A percentile compares a stretch with the other conserved stretches of the same genome.
Evolutionary conservation across 2,113 vertebrate genomes (phyloP).

Genomic region (Xiphias gladius): DNA sequence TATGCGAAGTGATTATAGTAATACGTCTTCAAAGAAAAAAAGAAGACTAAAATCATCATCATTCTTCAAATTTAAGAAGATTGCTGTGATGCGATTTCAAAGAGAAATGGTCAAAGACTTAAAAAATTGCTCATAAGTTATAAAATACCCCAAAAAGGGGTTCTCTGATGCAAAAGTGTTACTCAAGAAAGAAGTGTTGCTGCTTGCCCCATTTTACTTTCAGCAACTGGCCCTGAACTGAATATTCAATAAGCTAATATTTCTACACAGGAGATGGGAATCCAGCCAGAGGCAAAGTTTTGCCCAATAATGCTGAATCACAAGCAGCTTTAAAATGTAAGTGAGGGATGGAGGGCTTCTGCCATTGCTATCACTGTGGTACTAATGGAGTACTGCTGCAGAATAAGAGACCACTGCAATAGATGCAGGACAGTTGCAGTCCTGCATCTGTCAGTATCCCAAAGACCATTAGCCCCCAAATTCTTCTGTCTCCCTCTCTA

Average conservation of each 20-base stretch:
- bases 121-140: not conserved
- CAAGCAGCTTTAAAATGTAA: constrained; percentile 15
- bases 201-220: constrained; percentile 16
- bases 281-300: constrained; percentile 35
- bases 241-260: constrained; percentile 42
- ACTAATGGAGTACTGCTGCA: constrained; percentile 1
- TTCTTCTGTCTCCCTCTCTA: constrained; percentile 20
- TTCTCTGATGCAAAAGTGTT: not conserved
- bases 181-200: constrained; percentile 2
- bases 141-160: not conserved
- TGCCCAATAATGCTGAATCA: constrained; percentile 31
- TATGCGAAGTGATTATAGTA: not conserved
- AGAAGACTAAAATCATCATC: not conserved
- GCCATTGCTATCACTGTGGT: not conserved
- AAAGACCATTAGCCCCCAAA: constrained; percentile 44
- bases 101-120: not conserved
- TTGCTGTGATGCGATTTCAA: not conserved
- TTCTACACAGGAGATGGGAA: constrained; percentile 47
- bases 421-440: constrained; percentile 16
- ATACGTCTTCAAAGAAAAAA: not conserved
- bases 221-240: constrained; percentile 31
- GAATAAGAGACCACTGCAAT: constrained; percentile 16
- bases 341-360: constrained; percentile 4
- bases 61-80: not conserved
- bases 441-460: constrained; percentile 39